A percentile compares a stretch with the other conserved stretches of the same genome.
phyloP scores from a whole-genome alignment of 2,888 invertebrate genomes.

The Tipula lateralis region DNA sequence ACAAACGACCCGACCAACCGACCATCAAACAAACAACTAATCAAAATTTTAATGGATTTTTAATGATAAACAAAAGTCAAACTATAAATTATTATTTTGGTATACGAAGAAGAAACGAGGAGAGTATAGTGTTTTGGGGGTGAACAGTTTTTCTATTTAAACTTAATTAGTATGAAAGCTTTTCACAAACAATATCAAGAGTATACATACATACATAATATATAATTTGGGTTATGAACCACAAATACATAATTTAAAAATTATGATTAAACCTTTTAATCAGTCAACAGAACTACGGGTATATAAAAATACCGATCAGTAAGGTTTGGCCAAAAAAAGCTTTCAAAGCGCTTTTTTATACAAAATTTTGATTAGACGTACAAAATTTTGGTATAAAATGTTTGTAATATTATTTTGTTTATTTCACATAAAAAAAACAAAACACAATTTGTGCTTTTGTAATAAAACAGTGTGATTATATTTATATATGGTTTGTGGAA shows the following conservation, averaged over 20 bases:
- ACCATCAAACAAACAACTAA: neutral
- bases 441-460: neutral
- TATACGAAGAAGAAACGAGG: neutral
- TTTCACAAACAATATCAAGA: neutral
- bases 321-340: neutral
- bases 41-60: slow-evolving; percentile 5
- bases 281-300: neutral
- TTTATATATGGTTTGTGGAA: neutral
- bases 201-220: neutral
- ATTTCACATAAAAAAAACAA: neutral
- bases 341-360: neutral
- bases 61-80: neutral
- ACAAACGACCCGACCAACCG: neutral
- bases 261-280: neutral
- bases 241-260: neutral
- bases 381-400: neutral
- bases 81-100: neutral
- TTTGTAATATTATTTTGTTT: neutral
- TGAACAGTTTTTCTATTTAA: neutral
- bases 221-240: neutral
- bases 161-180: neutral
- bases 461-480: neutral
- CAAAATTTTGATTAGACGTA: neutral
- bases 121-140: neutral
- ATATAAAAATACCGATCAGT: neutral